These are phyloP conservation scores for Platyscapa corneri DNA, from an alignment of 1,140 invertebrate species.

Conservation along the genomic window DNA sequence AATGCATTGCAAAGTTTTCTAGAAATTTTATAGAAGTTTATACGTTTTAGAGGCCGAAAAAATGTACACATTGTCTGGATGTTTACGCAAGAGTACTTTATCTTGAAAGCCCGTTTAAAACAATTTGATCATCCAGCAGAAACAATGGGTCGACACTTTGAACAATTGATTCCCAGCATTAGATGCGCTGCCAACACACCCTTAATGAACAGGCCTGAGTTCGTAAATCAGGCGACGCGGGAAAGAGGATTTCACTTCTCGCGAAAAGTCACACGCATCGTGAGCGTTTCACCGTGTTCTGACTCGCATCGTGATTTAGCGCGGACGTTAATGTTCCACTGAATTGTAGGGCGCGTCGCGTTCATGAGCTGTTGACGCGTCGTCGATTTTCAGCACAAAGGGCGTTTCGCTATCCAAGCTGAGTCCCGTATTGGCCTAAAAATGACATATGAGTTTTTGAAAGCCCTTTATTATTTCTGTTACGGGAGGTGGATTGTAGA, in stretches of 20 bases:
- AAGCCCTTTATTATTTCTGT: conserved; percentile 44
- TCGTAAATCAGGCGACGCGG: not conserved
- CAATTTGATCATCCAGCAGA: not conserved
- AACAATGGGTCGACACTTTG: not conserved
- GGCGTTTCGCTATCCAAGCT: conserved; percentile 6
- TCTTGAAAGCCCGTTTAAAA: too few relatives aligned
- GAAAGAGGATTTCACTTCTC: not conserved
- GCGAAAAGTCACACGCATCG: conserved; percentile 19
- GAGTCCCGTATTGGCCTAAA: conserved; percentile 19
- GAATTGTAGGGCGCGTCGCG: conserved; percentile 6
- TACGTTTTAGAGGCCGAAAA: too few relatives aligned
- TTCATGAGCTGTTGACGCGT: conserved; percentile 23
- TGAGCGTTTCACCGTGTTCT: not conserved
- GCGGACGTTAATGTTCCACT: conserved; percentile 40
- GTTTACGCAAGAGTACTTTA: too few relatives aligned
- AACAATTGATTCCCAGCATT: not conserved
- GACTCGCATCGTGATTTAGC: conserved; percentile 24
- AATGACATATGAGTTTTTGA: conserved; percentile 42
- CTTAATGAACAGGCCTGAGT: not conserved
- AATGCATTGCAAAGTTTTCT: too few relatives aligned
- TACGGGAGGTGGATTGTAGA: not conserved
- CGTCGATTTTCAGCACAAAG: conserved; percentile 12
- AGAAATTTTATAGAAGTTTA: too few relatives aligned
- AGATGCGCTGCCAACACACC: too few relatives aligned
- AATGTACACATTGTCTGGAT: too few relatives aligned